Evolutionary conservation across 2,888 invertebrate species (phyloP), one percentile per base, ranked within the genome.

Genomic region (Caenorhabditis zanzibari): DNA sequence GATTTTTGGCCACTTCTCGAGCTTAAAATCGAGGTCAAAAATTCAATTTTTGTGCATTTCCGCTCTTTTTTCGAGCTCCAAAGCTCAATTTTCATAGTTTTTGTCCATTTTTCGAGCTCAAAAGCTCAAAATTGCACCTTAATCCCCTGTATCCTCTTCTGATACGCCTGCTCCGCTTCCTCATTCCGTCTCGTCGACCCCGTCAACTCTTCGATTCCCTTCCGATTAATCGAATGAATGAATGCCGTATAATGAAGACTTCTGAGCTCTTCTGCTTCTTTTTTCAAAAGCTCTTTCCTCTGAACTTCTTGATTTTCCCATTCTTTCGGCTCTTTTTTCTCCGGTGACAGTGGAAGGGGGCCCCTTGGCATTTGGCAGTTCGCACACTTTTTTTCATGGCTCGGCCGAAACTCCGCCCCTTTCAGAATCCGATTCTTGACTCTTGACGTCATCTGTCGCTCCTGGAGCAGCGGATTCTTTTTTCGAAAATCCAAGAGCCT

Each of bases 251-350:
- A 82, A 52, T 82, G 52, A 14, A 41, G 61, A 32, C 38, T n/a
- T 28, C 72, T n/a, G 5, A 56, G 28, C 19, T 59, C 61, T 19
- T 73, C 68, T 0, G 76, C 82, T 32, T 47, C n/a, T 16, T 64
- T 68, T 58, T 32, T 68, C 10, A 32, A 19, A 7, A 56, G 16
- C 24, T 74, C 68, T 12, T 28, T n/a, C 22, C 61, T n/a, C 16
- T 69, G 47, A 6, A 12, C 28, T 38, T 82, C 82, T 38, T 16
- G n/a, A 5, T 7, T 32, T 41, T 73, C 73, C 79, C 82, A 79
- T 22, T 82, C 82, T 58, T 74, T 81, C 9, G 9, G 10, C 24
- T 26, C 54, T 5, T 22, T 22, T 2, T 22, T 14, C 24, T 44
- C 10, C 35, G 38, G 14, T 32, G 32, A 6, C 32, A 7, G 32